Evolutionary conservation across 2,113 vertebrate species (phyloP).

Genomic region (Megaptera novaeangliae): DNA sequence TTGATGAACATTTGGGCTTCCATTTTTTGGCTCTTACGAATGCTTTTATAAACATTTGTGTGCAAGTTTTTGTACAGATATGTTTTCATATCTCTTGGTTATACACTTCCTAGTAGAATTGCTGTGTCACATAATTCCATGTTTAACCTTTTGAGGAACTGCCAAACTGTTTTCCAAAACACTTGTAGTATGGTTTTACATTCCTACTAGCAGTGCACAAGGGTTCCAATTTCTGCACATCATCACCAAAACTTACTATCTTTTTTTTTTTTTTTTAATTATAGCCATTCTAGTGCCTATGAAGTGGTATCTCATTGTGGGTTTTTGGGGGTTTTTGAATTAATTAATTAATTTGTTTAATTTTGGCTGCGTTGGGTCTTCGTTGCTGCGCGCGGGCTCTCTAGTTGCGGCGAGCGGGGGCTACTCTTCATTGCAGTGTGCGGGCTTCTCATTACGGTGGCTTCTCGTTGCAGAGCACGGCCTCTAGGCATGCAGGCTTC

Average conservation of each 20-base stretch:
- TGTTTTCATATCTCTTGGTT: slow-evolving; percentile 7
- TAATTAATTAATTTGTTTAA: no score
- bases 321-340: no score
- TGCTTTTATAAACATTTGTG: background rate
- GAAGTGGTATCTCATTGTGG: background rate
- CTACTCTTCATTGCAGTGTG: no score
- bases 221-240: background rate
- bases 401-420: no score
- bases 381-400: no score
- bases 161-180: background rate
- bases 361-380: no score
- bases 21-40: background rate
- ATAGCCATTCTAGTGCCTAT: background rate
- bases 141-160: slow-evolving; percentile 1
- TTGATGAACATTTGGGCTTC: background rate
- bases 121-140: background rate
- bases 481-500: no score
- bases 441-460: no score
- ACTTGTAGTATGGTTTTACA: background rate
- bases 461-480: no score
- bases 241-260: background rate
- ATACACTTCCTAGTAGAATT: background rate
- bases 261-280: background rate
- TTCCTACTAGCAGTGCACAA: background rate
- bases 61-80: background rate